Base-by-base conservation (phyloP, 2,888 invertebrate species). In the Dichetophora obliterata region DNA sequence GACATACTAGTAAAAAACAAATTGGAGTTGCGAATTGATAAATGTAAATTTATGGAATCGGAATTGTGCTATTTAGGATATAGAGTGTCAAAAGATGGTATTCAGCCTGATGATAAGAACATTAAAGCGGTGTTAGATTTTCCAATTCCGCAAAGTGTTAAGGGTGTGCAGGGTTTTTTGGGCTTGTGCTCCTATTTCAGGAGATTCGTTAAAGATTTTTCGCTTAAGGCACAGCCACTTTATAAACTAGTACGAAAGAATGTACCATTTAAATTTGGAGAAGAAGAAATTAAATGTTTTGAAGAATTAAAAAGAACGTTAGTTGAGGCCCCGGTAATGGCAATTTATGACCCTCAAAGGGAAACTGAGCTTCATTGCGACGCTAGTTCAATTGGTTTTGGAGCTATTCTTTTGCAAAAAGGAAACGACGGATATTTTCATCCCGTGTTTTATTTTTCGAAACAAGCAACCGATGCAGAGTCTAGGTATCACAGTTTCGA, bases 1-100 rank as follows among this genome's bases (percentile, higher is more conserved):
- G 71, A 77, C n/a, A 66, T 76, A 31, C 75, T 83, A 24, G 59
- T 14, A 24, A 11, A 24, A 59, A 59, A 59, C 59, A 59, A 59
- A 19, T 24, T 61, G 22, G 24, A 61, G 27, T 24, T 61, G 27
- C 19, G 61, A 24, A 8, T 61, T 24, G 61, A 61, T 27, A 61
- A 61, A 61, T 61, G 61, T 14, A 27, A 74, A 19, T 74, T 83
- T 75, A 61, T 78, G 16, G 61, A 76, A 22, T 66, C 76, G 50
- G 76, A 77, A 57, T 77, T 83, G 2, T 78, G 76, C 31, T 83
- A 80, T 75, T 70, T 84, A 19, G 83, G 82, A 19, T 81, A 82
- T 48, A 76, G n/a, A 5, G 78, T 82, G 43, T 65, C 75, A 57
- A 52, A 22, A 24, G 31, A 22, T 24, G 27, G 61, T 6, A 61